Percentiles rank a stretch among this genome's conserved stretches.
phyloP scores from a whole-genome alignment of 1,140 invertebrate genomes.

The Drosophila miranda region DNA sequence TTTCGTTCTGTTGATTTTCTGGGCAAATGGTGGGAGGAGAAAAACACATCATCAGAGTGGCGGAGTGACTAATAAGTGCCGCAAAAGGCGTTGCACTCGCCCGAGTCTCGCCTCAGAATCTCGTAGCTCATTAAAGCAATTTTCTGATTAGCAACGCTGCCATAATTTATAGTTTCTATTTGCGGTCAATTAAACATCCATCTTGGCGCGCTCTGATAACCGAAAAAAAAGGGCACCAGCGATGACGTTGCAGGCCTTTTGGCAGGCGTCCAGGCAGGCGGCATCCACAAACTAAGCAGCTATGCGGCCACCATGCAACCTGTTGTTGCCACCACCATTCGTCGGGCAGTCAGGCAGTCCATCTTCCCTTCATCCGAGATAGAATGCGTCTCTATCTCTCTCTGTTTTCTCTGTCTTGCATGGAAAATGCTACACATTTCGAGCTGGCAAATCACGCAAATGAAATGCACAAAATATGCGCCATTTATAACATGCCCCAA shows the following conservation, averaged over 20 bases:
- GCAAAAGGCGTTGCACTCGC: constrained; percentile 3
- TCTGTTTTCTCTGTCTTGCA: constrained; percentile 7
- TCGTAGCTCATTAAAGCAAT: constrained; percentile 24
- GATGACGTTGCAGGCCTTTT: constrained; percentile 37
- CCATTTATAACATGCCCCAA: constrained; percentile 70
- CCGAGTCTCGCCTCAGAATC: not conserved
- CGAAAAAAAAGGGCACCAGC: constrained; percentile 6
- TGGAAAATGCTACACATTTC: constrained; percentile 67
- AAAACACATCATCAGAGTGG: too few species aligned
- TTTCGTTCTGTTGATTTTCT: too few species aligned
- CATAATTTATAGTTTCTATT: constrained; percentile 66
- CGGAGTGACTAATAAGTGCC: constrained; percentile 6
- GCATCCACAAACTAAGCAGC: constrained; percentile 31
- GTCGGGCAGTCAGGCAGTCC: not conserved
- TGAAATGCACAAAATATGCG: constrained; percentile 79
- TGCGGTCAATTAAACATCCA: constrained; percentile 69
- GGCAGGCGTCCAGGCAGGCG: constrained; percentile 55
- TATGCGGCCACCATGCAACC: constrained; percentile 27
- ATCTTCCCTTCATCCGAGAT: constrained; percentile 20
- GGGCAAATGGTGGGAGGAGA: too few species aligned
- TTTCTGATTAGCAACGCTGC: constrained; percentile 36
- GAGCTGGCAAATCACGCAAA: constrained; percentile 77
- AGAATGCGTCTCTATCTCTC: constrained; percentile 11
- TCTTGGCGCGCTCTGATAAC: constrained; percentile 57
- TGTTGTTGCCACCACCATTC: constrained; percentile 14